Evolutionary conservation across 2,888 invertebrate species (phyloP).

Genomic region (Hipparchia sbordonii): DNA sequence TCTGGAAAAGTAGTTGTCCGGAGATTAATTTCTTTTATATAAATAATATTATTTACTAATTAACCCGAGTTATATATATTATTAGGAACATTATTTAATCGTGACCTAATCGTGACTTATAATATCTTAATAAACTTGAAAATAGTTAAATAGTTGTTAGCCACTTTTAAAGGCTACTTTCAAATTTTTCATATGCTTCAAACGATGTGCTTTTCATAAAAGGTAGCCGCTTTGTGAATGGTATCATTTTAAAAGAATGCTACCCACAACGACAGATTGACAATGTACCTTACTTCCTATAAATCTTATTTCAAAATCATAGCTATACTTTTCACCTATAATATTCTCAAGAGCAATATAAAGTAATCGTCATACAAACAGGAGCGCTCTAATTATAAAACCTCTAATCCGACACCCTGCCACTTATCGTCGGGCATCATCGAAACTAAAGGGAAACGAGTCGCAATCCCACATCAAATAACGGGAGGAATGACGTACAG

Average conservation of each 20-base stretch:
- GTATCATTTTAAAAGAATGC: too few species aligned
- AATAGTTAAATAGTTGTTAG: too few species aligned
- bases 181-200: too few species aligned
- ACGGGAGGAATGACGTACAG: constrained; percentile 68
- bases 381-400: constrained; percentile 41
- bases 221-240: too few species aligned
- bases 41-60: not conserved
- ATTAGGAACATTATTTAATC: too few species aligned
- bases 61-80: too few species aligned
- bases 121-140: too few species aligned
- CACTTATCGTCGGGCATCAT: constrained; percentile 63
- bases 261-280: too few species aligned
- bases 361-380: constrained; percentile 22
- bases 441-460: constrained; percentile 70
- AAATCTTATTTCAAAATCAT: not conserved
- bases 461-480: constrained; percentile 77
- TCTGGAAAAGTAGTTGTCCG: not conserved
- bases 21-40: not conserved
- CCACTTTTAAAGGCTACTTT: too few species aligned
- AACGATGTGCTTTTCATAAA: too few species aligned
- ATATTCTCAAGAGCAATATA: constrained; percentile 10
- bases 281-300: not conserved
- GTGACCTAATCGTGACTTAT: too few species aligned
- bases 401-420: constrained; percentile 53
- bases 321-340: not conserved